Base-by-base conservation (phyloP, 1,140 invertebrate species). In the Sarcophaga bullata region DNA sequence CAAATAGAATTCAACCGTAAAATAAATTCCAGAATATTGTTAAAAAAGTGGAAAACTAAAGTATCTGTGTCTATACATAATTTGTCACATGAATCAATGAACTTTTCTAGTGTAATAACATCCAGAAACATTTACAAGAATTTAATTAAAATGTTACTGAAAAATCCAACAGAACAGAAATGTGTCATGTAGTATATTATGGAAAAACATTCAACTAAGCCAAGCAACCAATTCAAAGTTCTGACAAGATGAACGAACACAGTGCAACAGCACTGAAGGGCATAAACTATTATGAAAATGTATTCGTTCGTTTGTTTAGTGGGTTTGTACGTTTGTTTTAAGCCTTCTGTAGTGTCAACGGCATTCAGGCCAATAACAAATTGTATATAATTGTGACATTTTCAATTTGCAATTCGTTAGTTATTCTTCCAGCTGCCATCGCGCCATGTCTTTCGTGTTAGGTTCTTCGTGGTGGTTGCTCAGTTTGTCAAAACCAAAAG, bases 11-110 rank as follows among this genome's bases (percentile, higher is more conserved):
- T 7, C 54, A 58, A n/a, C 54, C 7, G 15, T 58, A 3, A 58
- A 58, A 58, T 13, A 58, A 58, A 58, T 58, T 58, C 54, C 15
- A 15, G 1, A 58, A 58, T 58, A 58, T 58, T 58, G n/a, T n/a
- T 58, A n/a, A 3, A 15, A 15, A 58, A 54, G 13, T 54, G 9
- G 11, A n/a, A 58, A 58, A 58, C 1, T 37, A 37, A 37, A 15
- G n/a, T 58, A 58, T 58, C 54, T 58, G 54, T 58, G 54, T 58
- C 54, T 58, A 58, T 58, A 58, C 54, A 58, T 58, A 58, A 58
- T 15, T 58, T 58, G n/a, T 58, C 54, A 2, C 54, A 58, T n/a
- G 54, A 58, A n/a, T 58, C 54, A 58, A 58, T 58, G 54, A 58
- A 58, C 54, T 58, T 15, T 58, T 58, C n/a, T 13, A n/a, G 13